These are phyloP conservation scores for Procambarus clarkii DNA, from an alignment of 1,140 invertebrate genomes.

Conservation along the genomic window DNA sequence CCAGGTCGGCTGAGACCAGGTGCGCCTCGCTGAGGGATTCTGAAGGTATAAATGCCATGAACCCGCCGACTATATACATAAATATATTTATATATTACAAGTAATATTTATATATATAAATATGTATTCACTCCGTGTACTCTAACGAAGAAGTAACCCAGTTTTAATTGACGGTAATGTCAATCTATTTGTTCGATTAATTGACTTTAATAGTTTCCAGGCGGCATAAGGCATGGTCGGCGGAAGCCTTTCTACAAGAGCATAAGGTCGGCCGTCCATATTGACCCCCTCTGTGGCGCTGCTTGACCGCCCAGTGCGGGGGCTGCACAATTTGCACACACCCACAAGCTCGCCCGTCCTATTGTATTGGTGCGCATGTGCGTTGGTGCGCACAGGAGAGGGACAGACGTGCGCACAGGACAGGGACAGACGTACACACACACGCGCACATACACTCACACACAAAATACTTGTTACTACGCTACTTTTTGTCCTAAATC, in stretches of 20 bases:
- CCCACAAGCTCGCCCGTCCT: no score
- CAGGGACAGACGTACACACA: no score
- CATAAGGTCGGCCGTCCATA: not conserved
- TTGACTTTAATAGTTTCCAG: not conserved
- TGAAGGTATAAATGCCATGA: not conserved
- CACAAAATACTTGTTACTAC: no score
- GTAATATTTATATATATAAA: not conserved
- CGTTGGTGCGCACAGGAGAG: no score
- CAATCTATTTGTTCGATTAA: slow-evolving; percentile 23
- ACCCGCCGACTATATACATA: not conserved
- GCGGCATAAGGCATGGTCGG: not conserved
- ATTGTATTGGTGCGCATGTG: not conserved
- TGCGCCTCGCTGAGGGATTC: not conserved
- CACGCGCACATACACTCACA: no score
- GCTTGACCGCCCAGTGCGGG: not conserved
- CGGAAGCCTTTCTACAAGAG: slow-evolving; percentile 2
- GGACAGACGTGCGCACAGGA: no score
- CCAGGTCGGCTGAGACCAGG: not conserved
- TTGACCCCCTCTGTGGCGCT: not conserved
- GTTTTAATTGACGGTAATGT: slow-evolving; percentile 24
- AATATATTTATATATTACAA: no score
- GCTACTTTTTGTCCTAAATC: no score
- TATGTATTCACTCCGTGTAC: not conserved
- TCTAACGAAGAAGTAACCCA: not conserved
- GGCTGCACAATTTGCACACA: no score